phyloP scores from a whole-genome alignment of 1,140 invertebrate species.

The Drosophila simulans region DNA sequence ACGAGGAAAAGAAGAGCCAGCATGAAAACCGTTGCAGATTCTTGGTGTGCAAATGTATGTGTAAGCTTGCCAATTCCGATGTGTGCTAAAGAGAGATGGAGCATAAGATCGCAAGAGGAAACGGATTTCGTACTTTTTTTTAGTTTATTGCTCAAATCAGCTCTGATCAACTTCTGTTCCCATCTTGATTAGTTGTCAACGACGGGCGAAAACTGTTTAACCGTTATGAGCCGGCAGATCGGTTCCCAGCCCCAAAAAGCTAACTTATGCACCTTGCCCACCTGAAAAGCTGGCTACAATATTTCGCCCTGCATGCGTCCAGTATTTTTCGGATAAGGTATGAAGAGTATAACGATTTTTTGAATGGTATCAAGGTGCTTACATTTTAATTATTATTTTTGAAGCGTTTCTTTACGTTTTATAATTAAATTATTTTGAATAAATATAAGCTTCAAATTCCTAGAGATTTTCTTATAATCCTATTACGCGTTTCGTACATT shows the following conservation, averaged over 20 bases:
- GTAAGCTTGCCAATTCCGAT: constrained; percentile 42
- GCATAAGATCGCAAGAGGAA: constrained; percentile 21
- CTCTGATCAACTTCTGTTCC: constrained; percentile 35
- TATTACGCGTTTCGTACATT: too few species aligned
- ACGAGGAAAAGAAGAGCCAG: constrained; percentile 17
- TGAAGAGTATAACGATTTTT: background rate
- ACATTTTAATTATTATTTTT: too few species aligned
- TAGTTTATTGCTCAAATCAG: constrained; percentile 43
- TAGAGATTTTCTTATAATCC: too few species aligned
- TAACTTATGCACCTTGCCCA: constrained; percentile 18
- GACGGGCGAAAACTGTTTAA: constrained; percentile 27
- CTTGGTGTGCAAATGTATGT: background rate
- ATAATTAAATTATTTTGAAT: background rate
- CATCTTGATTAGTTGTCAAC: constrained; percentile 53
- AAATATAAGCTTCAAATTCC: background rate
- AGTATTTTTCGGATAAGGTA: background rate
- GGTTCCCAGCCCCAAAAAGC: constrained; percentile 14
- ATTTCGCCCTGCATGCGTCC: constrained; percentile 3
- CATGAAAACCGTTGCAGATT: constrained; percentile 46
- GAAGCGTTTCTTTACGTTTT: background rate
- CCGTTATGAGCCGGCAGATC: constrained; percentile 27
- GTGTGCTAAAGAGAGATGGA: background rate
- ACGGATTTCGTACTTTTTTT: constrained; percentile 45
- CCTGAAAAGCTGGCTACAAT: constrained; percentile 30
- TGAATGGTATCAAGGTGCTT: background rate